Base-by-base conservation (phyloP, 2,113 vertebrate genomes). In the Leptodactylus fuscus region DNA sequence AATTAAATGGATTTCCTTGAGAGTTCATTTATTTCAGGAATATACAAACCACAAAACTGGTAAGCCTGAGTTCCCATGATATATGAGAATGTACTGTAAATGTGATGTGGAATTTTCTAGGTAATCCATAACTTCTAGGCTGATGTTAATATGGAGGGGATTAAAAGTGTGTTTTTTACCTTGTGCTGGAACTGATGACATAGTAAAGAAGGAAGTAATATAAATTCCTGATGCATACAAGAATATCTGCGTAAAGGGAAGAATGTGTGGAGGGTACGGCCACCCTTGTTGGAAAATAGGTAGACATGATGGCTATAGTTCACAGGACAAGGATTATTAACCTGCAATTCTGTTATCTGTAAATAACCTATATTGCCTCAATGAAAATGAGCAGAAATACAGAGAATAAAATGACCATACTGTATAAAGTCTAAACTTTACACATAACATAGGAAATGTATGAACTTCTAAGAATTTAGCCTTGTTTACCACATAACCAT, bases 21-120 rank as follows among this genome's bases (percentile, higher is more conserved):
- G 80, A 70, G 62, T 82, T n/a, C 80, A 82, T 82, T 82, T 82
- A 73, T 82, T 82, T 73, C 41, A 41, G 41, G 20, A 55, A 38
- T 55, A 70, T 73, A 82, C 67, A 58, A 7, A 82, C 29, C n/a
- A 67, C 67, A 27, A 24, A 82, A 38, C 81, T 58, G 36, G 48
- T 55, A 69, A 20, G 81, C 29, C 65, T 53, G 24, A 29, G 4
- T 36, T 53, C 36, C 51, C 36, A 32, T 74, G 69, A 83, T 74
- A 46, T 74, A 83, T 71, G 81, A 27, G 48, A 75, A 38, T 70
- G 27, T 51, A 67, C 60, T 65, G 32, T 65, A 51, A 51, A 82
- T 58, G 38, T 60, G 24, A 58, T 44, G 34, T 46, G 70, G 49
- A 75, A 73, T 49, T 13, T 71, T 32, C 32, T 13, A 29, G 81